Base-by-base conservation (phyloP, 2,797 vertebrate genomes). In the Anguilla obscura region DNA sequence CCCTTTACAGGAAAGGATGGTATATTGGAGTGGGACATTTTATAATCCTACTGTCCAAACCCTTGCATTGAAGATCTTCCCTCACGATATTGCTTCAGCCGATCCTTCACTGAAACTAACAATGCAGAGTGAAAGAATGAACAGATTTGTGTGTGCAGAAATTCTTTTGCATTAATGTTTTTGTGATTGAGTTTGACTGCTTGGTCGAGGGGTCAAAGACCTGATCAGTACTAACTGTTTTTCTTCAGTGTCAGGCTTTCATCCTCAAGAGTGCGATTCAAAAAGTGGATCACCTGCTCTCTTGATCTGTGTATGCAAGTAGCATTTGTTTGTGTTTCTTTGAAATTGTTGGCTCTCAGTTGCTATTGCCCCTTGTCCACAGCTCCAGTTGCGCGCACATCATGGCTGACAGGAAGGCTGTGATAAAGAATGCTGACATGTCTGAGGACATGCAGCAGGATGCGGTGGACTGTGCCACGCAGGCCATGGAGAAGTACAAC, bases 401-500 rank as follows among this genome's bases (percentile, higher is more conserved):
- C 93, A 94, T 96, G 97, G 94, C 96, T 91, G 97, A 97, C 90
- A 95, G 95, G 89, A 96, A 94, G 91, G 96, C 96, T 12, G 96
- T 97, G 91, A 96, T 97, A 58, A 97, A 97, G 90, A 97, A 97
- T 89, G 95, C 95, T 0, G 97, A 96, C 87, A 95, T 96, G 97
- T 95, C 96, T 0, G 97, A 98, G 93, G 96, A 98, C 94, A 96
- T 97, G 98, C 98, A 99, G 96, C 98, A 99, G 92, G 98, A 99
- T 0, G n/a, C 98, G 0, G 98, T 99, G 93, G 98, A 99, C 92
- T 99, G 98, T 89, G 98, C 98, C 82, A 99, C 98, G 1, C 98
- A 99, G 93, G 98, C 98, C 60, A 90, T 99, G 91, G 98, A 99
- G 96, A 99, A 99, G 87, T 99, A 98, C 91, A 99, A 99, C 94